Percentiles rank a stretch among this genome's conserved stretches.
These are phyloP conservation scores for Chiridota heheva DNA, from an alignment of 35 echinoderm and acorn worm genomes.

Conservation along the genomic window DNA sequence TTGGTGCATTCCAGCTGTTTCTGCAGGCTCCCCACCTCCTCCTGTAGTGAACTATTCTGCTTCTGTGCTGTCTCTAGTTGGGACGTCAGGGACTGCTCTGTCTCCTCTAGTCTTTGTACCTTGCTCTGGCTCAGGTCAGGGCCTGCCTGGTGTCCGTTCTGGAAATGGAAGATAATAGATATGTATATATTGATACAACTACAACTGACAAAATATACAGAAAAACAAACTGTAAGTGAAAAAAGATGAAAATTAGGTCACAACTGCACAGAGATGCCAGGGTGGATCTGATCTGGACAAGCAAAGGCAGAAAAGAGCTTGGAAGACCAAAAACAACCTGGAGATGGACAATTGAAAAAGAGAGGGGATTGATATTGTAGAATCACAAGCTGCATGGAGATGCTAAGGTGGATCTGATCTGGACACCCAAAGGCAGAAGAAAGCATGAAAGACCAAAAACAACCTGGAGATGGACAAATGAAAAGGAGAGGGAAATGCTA, in stretches of 20 bases:
- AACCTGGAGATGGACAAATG: too few relatives aligned
- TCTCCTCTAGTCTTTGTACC: conserved; percentile 31
- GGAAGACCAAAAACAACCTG: not conserved
- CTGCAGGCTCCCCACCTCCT: conserved; percentile 30
- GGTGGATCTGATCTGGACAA: too few relatives aligned
- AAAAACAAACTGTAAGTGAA: too few relatives aligned
- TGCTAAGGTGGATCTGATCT: too few relatives aligned
- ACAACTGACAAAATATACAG: too few relatives aligned
- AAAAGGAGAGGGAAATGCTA: too few relatives aligned
- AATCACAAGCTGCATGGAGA: too few relatives aligned
- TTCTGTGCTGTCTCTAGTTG: conserved; percentile 28
- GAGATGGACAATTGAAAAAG: not conserved
- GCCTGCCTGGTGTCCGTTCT: conserved; percentile 49
- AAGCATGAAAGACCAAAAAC: too few relatives aligned
- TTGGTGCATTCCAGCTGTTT: conserved; percentile 25
- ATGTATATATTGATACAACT: not conserved
- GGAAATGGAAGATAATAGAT: not conserved
- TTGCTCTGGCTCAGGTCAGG: conserved; percentile 38
- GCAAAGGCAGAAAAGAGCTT: not conserved
- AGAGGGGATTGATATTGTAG: too few relatives aligned
- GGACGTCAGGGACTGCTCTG: conserved; percentile 28
- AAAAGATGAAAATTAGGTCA: not conserved
- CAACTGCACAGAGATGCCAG: too few relatives aligned
- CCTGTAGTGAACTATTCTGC: conserved; percentile 21
- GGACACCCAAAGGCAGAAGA: too few relatives aligned